Evolutionary conservation across 2,113 vertebrate genomes (phyloP), one percentile per base, ranked within the genome.

Genomic region (Atrichornis clamosus): DNA sequence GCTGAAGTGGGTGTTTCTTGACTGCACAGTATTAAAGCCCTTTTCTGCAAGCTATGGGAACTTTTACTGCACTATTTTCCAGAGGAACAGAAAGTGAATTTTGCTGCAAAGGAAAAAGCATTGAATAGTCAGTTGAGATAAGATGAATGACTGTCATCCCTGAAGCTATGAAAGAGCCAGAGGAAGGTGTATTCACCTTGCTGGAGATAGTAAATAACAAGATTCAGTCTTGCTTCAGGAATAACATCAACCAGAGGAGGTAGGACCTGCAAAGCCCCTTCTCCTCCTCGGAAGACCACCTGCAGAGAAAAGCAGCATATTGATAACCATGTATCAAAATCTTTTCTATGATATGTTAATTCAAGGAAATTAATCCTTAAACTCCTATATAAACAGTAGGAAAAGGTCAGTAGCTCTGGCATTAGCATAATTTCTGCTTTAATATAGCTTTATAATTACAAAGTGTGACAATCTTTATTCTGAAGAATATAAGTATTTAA

Each of bases 211-310:
- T 99, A 99, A 97, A 99, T 99, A 93, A 99, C 99, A 90, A 99
- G 97, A 97, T 99, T 99, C 84, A 99, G 98, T 94, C 99, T 98
- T 26, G 99, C 99, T 97, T 99, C 99, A 15, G 99, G 98, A 97
- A 99, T 99, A 96, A 99, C 99, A 91, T 99, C 99, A 64, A 99
- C 99, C 87, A 99, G 95, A 33, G 99, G 99, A 95, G 99, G 99
- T 37, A 99, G 97, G 53, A 99, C 98, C 97, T 99, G 99, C 94
- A 99, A 95, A 67, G 99, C 99, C 14, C 99, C 99, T 96, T 99
- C 99, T 28, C 99, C 99, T 60, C 98, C 99, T 60, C 98, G 98
- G 95, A 99, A 99, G 88, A 99, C 99, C 62, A 99, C 99, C 99
- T 99, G 96, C 55, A 94, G 42, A 95, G 24, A 91, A 80, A 96